Evolutionary conservation across 2,797 vertebrate species (phyloP).

Genomic region (Gila robusta): DNA sequence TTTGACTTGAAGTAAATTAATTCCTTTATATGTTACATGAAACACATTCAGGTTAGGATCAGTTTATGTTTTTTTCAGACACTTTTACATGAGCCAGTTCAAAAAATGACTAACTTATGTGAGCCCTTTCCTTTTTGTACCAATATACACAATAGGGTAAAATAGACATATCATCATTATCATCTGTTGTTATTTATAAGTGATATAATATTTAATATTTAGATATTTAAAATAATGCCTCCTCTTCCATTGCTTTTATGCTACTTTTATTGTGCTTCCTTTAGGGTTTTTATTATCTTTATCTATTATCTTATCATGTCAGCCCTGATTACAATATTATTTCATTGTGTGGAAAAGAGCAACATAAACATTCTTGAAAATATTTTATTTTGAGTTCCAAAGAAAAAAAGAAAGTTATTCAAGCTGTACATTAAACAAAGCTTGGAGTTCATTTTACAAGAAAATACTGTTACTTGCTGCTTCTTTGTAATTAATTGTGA

Average conservation of each 20-base stretch:
- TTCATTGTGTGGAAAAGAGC: too few relatives aligned
- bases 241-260: neutral
- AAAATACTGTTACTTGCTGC: neutral
- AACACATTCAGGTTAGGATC: too few relatives aligned
- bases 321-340: neutral
- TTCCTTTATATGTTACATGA: neutral
- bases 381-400: too few relatives aligned
- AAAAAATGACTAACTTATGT: neutral
- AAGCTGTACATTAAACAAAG: too few relatives aligned
- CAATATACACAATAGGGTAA: neutral
- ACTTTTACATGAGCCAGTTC: neutral
- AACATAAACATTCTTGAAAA: too few relatives aligned
- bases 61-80: neutral
- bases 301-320: too few relatives aligned
- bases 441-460: too few relatives aligned
- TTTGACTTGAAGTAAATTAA: neutral
- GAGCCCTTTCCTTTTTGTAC: neutral
- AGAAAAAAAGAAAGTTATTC: too few relatives aligned
- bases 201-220: neutral
- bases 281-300: neutral
- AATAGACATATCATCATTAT: neutral
- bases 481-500: neutral
- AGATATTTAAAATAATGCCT: neutral
- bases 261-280: neutral
- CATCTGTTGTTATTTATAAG: neutral